Evolutionary conservation across 2,113 vertebrate species (phyloP), one percentile per base, ranked within the genome.

Genomic region (Mystacornis crossleyi): DNA sequence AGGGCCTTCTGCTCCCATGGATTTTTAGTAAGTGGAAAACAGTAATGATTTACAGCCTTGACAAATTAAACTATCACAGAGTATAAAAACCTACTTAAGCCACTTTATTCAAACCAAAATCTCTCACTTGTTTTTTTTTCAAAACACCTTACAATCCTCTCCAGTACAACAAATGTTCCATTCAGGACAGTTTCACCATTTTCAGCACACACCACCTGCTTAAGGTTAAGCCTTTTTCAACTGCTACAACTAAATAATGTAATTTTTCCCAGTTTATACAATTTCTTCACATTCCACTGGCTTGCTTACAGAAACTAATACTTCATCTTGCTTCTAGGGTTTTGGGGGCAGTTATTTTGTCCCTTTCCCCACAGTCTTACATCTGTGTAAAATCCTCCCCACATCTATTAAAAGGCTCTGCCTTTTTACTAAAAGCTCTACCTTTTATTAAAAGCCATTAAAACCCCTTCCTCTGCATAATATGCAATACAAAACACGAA

Each of bases 111-210:
- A 54, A 50, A 70, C 12, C 2, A 43, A 60, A 65, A 80, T 31
- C 5, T 29, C 18, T 17, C 50, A 70, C 4, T 17, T 24, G 10
- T 19, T 38, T 20, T 70, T 73, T 73, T 58, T 77, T 43, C 15
- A 33, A 47, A 79, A 12, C 25, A 34, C 1, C 14, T 3, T 29
- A 23, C 29, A 62, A 15, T 28, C 13, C 18, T 29, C 26, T 66
- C 29, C 25, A 38, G 36, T 7, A 51, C 7, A 66, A 78, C 21
- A 9, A n/a, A 25, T 0, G 0, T 6, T 80, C 26, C 4, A 18
- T 29, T 38, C 33, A 54, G 36, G 38, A 29, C 17, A 78, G 19
- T 4, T 55, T 61, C 17, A 50, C 3, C 4, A 33, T 18, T 65
- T 79, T 34, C 50, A 42, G 14, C 23, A 82, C 10, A 43, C 7